Conservation (phyloP, 2,888 invertebrate species). For the Acleris laterana region DNA sequence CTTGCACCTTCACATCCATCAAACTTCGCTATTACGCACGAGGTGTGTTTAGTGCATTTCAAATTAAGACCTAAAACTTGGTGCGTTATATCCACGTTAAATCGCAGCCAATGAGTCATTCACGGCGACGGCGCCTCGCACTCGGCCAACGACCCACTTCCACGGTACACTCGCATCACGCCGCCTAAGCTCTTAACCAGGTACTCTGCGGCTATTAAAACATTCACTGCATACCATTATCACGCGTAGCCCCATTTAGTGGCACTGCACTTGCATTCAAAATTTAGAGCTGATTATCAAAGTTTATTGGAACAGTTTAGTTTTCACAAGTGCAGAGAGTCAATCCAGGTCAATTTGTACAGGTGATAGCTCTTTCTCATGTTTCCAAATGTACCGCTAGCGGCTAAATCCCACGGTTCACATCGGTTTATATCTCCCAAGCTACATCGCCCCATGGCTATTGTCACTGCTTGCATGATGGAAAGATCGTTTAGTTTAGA, state of each 20-base stretch:
- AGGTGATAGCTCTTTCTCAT: slow-evolving; percentile 34
- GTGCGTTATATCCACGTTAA: slow-evolving; percentile 47
- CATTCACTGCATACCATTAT: slow-evolving; percentile 39
- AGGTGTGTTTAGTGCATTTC: slow-evolving; percentile 25
- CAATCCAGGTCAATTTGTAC: slow-evolving; percentile 32
- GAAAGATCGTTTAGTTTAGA: too few species aligned
- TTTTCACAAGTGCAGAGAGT: slow-evolving; percentile 18
- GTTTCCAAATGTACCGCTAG: slow-evolving; percentile 33
- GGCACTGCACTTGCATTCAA: not conserved
- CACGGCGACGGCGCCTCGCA: slow-evolving; percentile 58
- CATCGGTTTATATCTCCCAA: slow-evolving; percentile 22
- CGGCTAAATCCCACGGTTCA: slow-evolving; percentile 32
- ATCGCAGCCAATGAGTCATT: slow-evolving; percentile 69
- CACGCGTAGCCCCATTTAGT: slow-evolving; percentile 24
- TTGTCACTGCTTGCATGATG: slow-evolving; percentile 1
- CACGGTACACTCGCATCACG: slow-evolving; percentile 48
- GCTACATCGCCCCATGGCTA: slow-evolving; percentile 13
- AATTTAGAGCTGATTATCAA: not conserved
- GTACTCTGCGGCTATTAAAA: slow-evolving; percentile 42
- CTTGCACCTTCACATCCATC: slow-evolving; percentile 36
- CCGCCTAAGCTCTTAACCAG: slow-evolving; percentile 42
- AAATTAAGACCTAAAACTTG: slow-evolving; percentile 24
- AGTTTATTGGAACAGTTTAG: slow-evolving; percentile 13
- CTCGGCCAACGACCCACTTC: slow-evolving; percentile 81
- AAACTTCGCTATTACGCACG: slow-evolving; percentile 16